Conservation (phyloP, 2,888 invertebrate species). For the Marronus borbonicus region DNA sequence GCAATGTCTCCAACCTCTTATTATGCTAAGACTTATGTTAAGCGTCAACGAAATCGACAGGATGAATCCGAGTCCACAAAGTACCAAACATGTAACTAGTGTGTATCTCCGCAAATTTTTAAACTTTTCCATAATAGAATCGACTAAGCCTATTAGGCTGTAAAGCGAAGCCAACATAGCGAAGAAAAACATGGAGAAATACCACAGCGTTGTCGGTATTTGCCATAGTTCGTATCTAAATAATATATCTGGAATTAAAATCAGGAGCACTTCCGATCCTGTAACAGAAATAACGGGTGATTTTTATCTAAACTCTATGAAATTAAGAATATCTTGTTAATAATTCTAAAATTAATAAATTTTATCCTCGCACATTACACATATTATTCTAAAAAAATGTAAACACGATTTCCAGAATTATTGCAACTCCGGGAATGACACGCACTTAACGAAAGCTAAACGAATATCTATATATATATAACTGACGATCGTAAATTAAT, state of each 20-base stretch:
- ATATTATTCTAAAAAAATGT: too few species aligned
- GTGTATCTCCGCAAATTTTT: slow-evolving; percentile 44
- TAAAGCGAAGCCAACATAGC: slow-evolving; percentile 41
- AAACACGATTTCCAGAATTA: too few species aligned
- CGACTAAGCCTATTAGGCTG: slow-evolving; percentile 45
- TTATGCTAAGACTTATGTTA: slow-evolving; percentile 40
- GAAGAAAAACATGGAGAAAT: slow-evolving; percentile 43
- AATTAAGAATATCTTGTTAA: too few species aligned
- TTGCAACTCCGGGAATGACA: too few species aligned
- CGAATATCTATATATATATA: too few species aligned
- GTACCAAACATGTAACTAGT: slow-evolving; percentile 31
- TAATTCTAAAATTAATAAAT: too few species aligned
- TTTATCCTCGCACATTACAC: too few species aligned
- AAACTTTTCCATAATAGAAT: slow-evolving; percentile 51
- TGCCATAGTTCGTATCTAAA: slow-evolving; percentile 46
- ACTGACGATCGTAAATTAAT: too few species aligned
- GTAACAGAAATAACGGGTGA: background rate
- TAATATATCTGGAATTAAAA: slow-evolving; percentile 52
- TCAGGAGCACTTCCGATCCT: slow-evolving; percentile 51
- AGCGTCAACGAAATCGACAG: slow-evolving; percentile 42
- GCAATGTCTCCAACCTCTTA: slow-evolving; percentile 46
- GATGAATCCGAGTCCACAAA: slow-evolving; percentile 42
- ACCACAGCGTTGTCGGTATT: slow-evolving; percentile 48
- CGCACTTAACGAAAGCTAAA: too few species aligned
- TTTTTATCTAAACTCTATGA: background rate